These are phyloP conservation scores for Macaria liturata DNA, from an alignment of 2,888 invertebrate genomes.

Conservation along the genomic window DNA sequence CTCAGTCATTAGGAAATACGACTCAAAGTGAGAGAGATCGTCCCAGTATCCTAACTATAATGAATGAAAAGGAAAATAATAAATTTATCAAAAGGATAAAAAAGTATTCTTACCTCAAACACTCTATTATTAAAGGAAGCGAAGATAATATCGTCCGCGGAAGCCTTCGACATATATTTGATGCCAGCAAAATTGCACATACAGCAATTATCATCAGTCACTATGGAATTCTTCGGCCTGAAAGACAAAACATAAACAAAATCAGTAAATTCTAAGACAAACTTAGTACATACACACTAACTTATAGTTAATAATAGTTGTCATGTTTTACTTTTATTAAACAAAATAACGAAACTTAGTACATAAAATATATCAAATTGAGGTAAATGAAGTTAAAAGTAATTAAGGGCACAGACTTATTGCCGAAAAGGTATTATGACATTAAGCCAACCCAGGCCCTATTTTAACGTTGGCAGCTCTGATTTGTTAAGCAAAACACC, in stretches of 20 bases:
- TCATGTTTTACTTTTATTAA: too few relatives aligned
- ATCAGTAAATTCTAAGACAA: too few relatives aligned
- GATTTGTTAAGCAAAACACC: conserved; percentile 15
- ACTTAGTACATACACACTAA: too few relatives aligned
- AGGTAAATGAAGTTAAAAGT: not conserved
- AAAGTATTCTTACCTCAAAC: conserved; percentile 85
- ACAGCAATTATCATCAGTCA: conserved; percentile 95
- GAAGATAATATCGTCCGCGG: conserved; percentile 91
- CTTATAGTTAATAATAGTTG: too few relatives aligned
- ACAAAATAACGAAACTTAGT: not conserved
- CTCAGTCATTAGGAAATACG: too few relatives aligned
- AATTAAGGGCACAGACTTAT: conserved; percentile 2
- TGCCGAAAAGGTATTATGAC: conserved; percentile 2
- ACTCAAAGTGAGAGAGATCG: too few relatives aligned
- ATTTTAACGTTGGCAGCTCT: conserved; percentile 6
- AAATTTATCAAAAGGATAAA: too few relatives aligned
- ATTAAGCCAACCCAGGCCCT: conserved; percentile 3
- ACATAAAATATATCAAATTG: not conserved
- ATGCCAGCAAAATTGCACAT: conserved; percentile 94
- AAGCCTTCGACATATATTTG: conserved; percentile 88
- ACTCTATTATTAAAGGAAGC: conserved; percentile 94
- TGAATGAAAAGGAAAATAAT: too few relatives aligned
- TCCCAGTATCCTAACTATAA: too few relatives aligned
- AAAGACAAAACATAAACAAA: conserved; percentile 1
- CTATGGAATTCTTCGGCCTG: conserved; percentile 83